Conservation (phyloP, 2,888 invertebrate species). For the Drosophila suboccidentalis region DNA sequence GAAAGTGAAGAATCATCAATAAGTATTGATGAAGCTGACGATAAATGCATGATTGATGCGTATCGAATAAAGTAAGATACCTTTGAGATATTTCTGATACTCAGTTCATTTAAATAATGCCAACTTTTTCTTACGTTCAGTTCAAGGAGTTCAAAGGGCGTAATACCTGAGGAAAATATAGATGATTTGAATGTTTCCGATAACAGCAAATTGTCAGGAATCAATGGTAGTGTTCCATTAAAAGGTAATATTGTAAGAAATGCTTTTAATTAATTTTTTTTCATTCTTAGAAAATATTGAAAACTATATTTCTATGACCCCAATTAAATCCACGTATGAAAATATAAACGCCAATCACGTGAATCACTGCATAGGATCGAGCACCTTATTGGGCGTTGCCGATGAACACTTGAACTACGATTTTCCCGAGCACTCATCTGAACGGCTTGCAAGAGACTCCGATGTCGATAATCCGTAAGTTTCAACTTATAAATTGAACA, state of each 20-base stretch:
- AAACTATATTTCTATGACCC: conserved; percentile 71
- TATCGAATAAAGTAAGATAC: conserved; percentile 80
- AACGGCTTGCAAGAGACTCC: conserved; percentile 50
- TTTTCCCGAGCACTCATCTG: conserved; percentile 69
- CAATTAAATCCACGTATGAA: conserved; percentile 53
- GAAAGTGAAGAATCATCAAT: conserved; percentile 90
- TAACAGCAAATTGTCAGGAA: conserved; percentile 44
- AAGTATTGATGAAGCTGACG: conserved; percentile 89
- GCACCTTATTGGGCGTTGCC: conserved; percentile 23
- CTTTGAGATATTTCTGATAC: neutral
- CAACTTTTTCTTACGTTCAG: conserved; percentile 42
- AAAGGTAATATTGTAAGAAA: conserved; percentile 44
- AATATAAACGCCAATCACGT: conserved; percentile 46
- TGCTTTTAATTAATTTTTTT: conserved; percentile 14
- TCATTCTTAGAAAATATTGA: conserved; percentile 52
- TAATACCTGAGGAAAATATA: conserved; percentile 89
- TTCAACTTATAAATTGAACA: neutral
- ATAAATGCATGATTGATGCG: conserved; percentile 83
- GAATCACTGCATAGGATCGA: conserved; percentile 31
- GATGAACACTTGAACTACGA: conserved; percentile 45
- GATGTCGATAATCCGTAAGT: conserved; percentile 69
- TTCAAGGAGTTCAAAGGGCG: conserved; percentile 81
- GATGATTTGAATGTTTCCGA: conserved; percentile 85
- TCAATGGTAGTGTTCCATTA: conserved; percentile 41
- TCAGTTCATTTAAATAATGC: neutral